These are phyloP conservation scores for Tetanocera ferruginea DNA, from an alignment of 2,888 invertebrate genomes.

Conservation along the genomic window DNA sequence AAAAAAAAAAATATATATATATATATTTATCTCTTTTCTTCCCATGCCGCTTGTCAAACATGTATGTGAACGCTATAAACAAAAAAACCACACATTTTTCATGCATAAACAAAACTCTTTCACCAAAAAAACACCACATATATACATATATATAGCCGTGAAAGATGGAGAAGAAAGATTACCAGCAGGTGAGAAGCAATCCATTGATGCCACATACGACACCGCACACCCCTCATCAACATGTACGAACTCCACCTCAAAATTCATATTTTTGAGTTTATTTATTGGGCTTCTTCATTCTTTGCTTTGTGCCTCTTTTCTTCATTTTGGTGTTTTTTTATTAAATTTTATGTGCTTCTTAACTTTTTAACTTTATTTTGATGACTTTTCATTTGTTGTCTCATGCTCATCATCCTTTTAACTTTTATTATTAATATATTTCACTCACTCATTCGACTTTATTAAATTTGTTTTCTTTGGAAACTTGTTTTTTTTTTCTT, in stretches of 20 bases:
- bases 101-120: constrained; percentile 1
- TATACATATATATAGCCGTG: constrained; percentile 71
- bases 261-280: constrained; percentile 40
- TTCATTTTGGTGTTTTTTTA: not conserved
- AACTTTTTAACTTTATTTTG: constrained; percentile 6
- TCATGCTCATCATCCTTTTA: not conserved
- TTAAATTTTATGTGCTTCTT: not conserved
- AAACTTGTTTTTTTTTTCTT: too few relatives aligned
- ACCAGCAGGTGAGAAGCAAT: constrained; percentile 75
- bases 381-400: not conserved
- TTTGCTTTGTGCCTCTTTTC: not conserved
- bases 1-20: constrained; percentile 6
- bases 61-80: constrained; percentile 16
- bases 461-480: not conserved
- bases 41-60: constrained; percentile 46
- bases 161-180: constrained; percentile 78
- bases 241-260: constrained; percentile 43
- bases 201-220: constrained; percentile 50
- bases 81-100: not conserved
- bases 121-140: constrained; percentile 15
- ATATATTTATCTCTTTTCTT: constrained; percentile 34
- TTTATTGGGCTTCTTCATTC: constrained; percentile 16
- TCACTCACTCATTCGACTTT: not conserved
- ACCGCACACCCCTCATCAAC: constrained; percentile 49
- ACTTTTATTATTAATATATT: not conserved